Evolutionary conservation across 2,797 vertebrate species (phyloP), one percentile per base, ranked within the genome.

Genomic region (Cichlasoma orientale): DNA sequence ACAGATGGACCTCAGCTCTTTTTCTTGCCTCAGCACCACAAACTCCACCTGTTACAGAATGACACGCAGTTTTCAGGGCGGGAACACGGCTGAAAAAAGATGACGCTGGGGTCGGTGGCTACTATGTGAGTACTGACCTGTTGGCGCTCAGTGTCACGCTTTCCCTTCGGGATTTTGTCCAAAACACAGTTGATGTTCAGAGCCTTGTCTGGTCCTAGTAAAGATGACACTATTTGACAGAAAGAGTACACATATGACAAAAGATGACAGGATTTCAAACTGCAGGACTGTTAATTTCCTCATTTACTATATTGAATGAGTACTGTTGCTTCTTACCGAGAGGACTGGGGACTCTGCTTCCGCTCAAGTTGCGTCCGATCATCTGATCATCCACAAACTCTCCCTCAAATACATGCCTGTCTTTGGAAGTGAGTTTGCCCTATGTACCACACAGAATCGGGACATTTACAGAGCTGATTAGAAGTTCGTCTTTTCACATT

Each of bases 381-480:
- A 95, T 93, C 79, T 58, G 84, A 85, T 98, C 96, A 2, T 95
- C 80, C 72, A 85, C 53, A 86, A 98, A 98, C 14, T 89, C 86
- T 29, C 95, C 96, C 72, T 96, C 91, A 36, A 96, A 97, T 44
- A 91, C 41, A 2, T 7, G 74, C 0, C 97, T 97, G 1, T 96
- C 96, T 79, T 93, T 95, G 75, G 94, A 96, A 5, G 94, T 84
- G 72, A 97, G 94, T 58, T 77, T 95, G 11, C 96, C 97, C 98
- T 99, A 63, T 7, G 50, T 79, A 74, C 10, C 16, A 68, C 44
- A 47, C 44, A 47, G 44, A 6, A 18, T 33, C 14, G 19, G 47
- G 41, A 68, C 50, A 50, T 68, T 50, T 5, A 50, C 25, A 68
- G 1, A 68, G 18, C 13, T 68, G 0, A 29, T 68, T 50, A 16